Evolutionary conservation across 2,113 vertebrate genomes (phyloP), one percentile per base, ranked within the genome.

Genomic region (Pterocles orientalis): DNA sequence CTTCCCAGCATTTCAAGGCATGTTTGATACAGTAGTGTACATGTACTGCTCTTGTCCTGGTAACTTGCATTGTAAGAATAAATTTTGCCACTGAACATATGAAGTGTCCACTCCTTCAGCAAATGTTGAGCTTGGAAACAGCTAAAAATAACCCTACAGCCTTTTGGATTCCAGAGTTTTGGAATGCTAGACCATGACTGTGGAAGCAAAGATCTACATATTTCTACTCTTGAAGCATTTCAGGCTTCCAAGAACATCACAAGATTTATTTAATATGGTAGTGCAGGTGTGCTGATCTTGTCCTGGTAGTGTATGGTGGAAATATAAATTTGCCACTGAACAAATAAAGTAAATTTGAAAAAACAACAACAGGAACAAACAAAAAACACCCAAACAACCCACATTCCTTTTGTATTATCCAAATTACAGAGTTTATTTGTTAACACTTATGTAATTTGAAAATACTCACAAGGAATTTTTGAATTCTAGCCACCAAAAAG

Each of bases 371-470:
- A 53, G 29, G 28, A 28, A 10, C 17, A 18, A 34, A 24, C 8
- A n/a, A 34, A 34, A 57, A n/a, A 57, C 60, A 7, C 8, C 24
- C 1, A 6, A 48, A 25, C 5, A 18, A 60, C 61, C 2, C 47
- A 17, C 4, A 2, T 0, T 62, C 10, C n/a, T 83, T 34, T 66
- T 66, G 31, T 29, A 14, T 43, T 2, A 4, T 71, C 50, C 13
- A 73, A 21, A 64, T 39, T 76, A 47, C 31, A 20, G 43, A 47
- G 14, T 60, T 86, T 66, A n/a, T 60, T 86, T 87, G 8, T 86
- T 62, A 64, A 34, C 7, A 8, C 1, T 70, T 54, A 3, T 0
- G 1, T 78, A 15, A 60, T 71, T 68, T 65, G 20, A 61, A 57
- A 31, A 34, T 17, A 43, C 8, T 75, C 23, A 56, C 10, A 41